These are phyloP conservation scores for Halictus ligatus DNA, from an alignment of 2,888 invertebrate species.

Conservation along the genomic window DNA sequence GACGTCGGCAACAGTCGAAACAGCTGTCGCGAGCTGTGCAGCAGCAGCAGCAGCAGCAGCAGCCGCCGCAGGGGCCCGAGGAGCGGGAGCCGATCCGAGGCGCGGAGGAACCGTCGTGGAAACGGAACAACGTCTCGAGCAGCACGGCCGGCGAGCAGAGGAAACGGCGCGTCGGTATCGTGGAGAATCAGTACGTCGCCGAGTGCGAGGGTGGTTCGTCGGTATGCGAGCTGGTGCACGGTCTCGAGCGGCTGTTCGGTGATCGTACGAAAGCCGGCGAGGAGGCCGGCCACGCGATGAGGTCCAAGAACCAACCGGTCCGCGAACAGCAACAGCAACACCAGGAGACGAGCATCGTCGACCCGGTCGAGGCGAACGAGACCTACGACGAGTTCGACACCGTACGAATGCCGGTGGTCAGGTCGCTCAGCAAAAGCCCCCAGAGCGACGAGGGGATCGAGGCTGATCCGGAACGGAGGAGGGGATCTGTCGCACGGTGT, in stretches of 20 bases:
- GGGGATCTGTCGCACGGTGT: slow-evolving; percentile 79
- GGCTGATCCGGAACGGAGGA: slow-evolving; percentile 74
- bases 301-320: slow-evolving; percentile 62
- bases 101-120: slow-evolving; percentile 16
- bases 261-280: slow-evolving; percentile 32
- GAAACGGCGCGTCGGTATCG: slow-evolving; percentile 67
- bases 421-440: slow-evolving; percentile 77
- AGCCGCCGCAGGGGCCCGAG: not conserved
- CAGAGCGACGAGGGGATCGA: slow-evolving; percentile 82
- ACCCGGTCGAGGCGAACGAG: slow-evolving; percentile 73
- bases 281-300: slow-evolving; percentile 59
- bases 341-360: slow-evolving; percentile 24
- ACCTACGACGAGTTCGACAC: slow-evolving; percentile 78
- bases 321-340: not conserved
- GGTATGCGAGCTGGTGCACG: slow-evolving; percentile 59
- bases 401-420: slow-evolving; percentile 71
- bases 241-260: slow-evolving; percentile 52
- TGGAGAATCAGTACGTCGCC: slow-evolving; percentile 64
- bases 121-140: slow-evolving; percentile 31
- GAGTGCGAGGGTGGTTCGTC: slow-evolving; percentile 55
- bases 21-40: slow-evolving; percentile 26
- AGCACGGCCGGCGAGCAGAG: slow-evolving; percentile 25
- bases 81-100: not conserved
- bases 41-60: not conserved
- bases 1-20: slow-evolving; percentile 12